Conservation (phyloP, 2,888 invertebrate species). For the Clostera curtula region DNA sequence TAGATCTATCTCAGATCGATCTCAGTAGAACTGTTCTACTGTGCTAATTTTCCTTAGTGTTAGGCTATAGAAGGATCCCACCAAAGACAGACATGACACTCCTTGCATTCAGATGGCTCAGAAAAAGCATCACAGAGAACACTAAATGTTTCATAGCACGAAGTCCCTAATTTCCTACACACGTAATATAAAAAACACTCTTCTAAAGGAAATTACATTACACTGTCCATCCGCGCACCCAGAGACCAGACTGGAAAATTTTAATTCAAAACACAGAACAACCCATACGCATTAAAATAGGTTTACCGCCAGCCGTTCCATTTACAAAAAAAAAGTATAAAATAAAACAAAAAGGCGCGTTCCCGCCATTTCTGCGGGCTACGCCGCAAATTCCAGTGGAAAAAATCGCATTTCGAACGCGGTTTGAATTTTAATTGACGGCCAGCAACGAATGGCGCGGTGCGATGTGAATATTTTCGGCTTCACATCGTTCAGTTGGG, state of each 20-base stretch:
- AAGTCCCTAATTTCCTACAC: conserved; percentile 14
- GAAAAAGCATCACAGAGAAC: background rate
- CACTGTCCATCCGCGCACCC: conserved; percentile 49
- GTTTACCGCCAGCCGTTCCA: conserved; percentile 71
- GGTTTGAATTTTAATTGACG: conserved; percentile 76
- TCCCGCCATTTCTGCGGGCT: conserved; percentile 67
- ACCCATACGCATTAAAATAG: conserved; percentile 73
- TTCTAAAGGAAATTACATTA: conserved; percentile 64
- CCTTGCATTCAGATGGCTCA: no score
- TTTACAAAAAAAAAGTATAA: conserved; percentile 66
- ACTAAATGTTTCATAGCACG: conserved; percentile 3
- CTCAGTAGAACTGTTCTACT: no score
- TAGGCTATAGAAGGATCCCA: no score
- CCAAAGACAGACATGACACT: no score
- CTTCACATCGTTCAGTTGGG: conserved; percentile 47
- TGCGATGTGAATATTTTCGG: conserved; percentile 54
- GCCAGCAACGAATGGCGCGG: conserved; percentile 39
- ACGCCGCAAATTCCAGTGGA: conserved; percentile 71
- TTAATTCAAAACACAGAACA: conserved; percentile 70
- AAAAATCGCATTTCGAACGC: conserved; percentile 76
- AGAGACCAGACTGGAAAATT: conserved; percentile 44
- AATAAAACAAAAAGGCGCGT: conserved; percentile 71
- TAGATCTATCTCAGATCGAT: no score
- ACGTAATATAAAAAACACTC: conserved; percentile 22
- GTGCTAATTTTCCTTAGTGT: no score